Evolutionary conservation across 2,888 invertebrate species (phyloP).

Genomic region (Hymenopus coronatus): DNA sequence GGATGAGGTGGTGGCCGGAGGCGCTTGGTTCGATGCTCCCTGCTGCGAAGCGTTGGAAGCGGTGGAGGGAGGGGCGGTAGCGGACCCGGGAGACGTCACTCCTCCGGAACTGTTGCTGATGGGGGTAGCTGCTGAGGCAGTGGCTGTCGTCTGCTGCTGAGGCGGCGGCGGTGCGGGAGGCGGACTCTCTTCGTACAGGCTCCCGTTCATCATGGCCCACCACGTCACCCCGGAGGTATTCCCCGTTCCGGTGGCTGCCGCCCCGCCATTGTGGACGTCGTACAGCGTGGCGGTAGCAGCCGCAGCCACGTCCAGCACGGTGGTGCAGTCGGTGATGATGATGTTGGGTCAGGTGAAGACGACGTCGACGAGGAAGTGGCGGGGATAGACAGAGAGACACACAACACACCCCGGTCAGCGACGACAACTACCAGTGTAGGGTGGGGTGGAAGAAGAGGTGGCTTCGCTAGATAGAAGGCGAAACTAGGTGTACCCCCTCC

Average conservation of each 20-base stretch:
- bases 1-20: slow-evolving; percentile 34
- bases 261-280: slow-evolving; percentile 29
- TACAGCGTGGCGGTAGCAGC: slow-evolving; percentile 28
- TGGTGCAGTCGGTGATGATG: slow-evolving; percentile 28
- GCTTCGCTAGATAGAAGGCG: not conserved
- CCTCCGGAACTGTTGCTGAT: slow-evolving; percentile 17
- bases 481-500: not conserved
- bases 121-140: slow-evolving; percentile 40
- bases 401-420: not conserved
- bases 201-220: slow-evolving; percentile 84
- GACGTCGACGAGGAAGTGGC: slow-evolving; percentile 5
- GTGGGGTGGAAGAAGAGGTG: not conserved
- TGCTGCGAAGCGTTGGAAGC: slow-evolving; percentile 29
- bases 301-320: slow-evolving; percentile 29
- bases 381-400: slow-evolving; percentile 7
- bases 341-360: slow-evolving; percentile 22
- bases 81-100: slow-evolving; percentile 35
- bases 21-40: slow-evolving; percentile 33
- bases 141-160: slow-evolving; percentile 21
- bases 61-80: slow-evolving; percentile 40
- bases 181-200: slow-evolving; percentile 70
- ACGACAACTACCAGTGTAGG: not conserved
- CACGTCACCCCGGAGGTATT: slow-evolving; percentile 81
- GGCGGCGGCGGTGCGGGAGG: slow-evolving; percentile 42
- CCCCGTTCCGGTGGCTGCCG: slow-evolving; percentile 66